A percentile compares a stretch with the other conserved stretches of the same genome.
These are phyloP conservation scores for Heliconius ethilla DNA, from an alignment of 2,888 invertebrate genomes.

Conservation along the genomic window DNA sequence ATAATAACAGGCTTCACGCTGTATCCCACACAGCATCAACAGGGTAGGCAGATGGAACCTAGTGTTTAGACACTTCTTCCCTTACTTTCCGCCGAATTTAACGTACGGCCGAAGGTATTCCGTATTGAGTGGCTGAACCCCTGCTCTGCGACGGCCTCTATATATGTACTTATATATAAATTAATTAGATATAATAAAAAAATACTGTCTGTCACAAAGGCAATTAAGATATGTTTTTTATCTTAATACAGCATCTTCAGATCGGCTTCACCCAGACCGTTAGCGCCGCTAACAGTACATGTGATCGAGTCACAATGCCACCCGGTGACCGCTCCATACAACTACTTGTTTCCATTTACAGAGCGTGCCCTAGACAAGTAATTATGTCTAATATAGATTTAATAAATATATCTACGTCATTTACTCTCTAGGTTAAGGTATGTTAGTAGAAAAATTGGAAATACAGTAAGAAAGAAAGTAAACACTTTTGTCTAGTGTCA, in stretches of 20 bases:
- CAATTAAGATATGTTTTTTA: slow-evolving; percentile 38
- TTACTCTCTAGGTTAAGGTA: slow-evolving; percentile 30
- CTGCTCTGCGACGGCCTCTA: no score
- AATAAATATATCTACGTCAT: slow-evolving; percentile 38
- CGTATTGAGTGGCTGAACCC: no score
- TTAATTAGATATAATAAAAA: neutral
- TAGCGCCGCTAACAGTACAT: slow-evolving; percentile 66
- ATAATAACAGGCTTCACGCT: no score
- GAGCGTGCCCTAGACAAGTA: slow-evolving; percentile 43
- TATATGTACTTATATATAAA: no score
- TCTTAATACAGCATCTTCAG: slow-evolving; percentile 36
- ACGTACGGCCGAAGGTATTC: no score
- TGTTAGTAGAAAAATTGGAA: neutral
- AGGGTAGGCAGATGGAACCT: no score
- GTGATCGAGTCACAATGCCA: slow-evolving; percentile 57
- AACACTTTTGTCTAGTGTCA: neutral
- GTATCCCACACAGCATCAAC: no score
- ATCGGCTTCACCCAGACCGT: slow-evolving; percentile 53
- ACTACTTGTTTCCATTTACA: slow-evolving; percentile 44
- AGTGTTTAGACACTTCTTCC: no score
- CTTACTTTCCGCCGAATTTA: no score
- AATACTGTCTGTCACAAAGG: slow-evolving; percentile 3
- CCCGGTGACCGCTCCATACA: slow-evolving; percentile 43
- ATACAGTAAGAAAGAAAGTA: neutral
- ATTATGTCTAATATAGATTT: slow-evolving; percentile 41